A percentile compares a stretch with the other conserved stretches of the same genome.
These are phyloP conservation scores for Halichoeres trimaculatus DNA, from an alignment of 2,113 vertebrate species.

Conservation along the genomic window DNA sequence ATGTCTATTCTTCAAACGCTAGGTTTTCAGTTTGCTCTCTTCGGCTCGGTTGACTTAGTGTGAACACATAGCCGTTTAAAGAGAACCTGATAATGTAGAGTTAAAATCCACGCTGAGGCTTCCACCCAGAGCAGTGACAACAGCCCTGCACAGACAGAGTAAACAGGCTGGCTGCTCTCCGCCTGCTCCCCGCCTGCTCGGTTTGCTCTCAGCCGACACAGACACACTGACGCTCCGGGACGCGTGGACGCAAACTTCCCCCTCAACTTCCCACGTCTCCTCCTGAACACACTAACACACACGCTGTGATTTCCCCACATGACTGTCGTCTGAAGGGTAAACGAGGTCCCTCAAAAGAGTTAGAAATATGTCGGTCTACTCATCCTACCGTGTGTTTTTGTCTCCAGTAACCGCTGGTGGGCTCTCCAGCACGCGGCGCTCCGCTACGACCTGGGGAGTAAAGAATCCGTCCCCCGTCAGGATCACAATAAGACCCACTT, in stretches of 20 bases:
- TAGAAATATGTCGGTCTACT: background rate
- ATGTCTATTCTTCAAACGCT: no score
- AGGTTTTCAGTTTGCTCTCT: no score
- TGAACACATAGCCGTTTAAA: no score
- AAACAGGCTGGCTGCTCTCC: background rate
- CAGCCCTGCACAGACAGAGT: background rate
- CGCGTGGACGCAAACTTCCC: constrained; percentile 9
- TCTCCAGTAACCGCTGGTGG: constrained; percentile 37
- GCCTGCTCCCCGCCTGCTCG: background rate
- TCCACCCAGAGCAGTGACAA: background rate
- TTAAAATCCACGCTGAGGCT: no score
- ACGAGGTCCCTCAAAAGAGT: background rate
- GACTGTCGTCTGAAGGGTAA: no score
- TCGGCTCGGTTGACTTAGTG: no score
- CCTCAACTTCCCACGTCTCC: constrained; percentile 2
- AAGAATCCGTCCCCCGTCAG: constrained; percentile 12
- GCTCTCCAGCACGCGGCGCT: constrained; percentile 45
- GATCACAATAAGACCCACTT: no score
- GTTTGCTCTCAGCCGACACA: background rate
- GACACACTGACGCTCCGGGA: constrained; percentile 30
- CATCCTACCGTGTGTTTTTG: constrained; percentile 57
- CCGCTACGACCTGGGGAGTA: background rate
- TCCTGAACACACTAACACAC: background rate
- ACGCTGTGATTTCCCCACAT: background rate
- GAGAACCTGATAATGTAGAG: no score